Evolutionary conservation across 2,888 invertebrate genomes (phyloP).

Genomic region (Romanomermis culicivorax): DNA sequence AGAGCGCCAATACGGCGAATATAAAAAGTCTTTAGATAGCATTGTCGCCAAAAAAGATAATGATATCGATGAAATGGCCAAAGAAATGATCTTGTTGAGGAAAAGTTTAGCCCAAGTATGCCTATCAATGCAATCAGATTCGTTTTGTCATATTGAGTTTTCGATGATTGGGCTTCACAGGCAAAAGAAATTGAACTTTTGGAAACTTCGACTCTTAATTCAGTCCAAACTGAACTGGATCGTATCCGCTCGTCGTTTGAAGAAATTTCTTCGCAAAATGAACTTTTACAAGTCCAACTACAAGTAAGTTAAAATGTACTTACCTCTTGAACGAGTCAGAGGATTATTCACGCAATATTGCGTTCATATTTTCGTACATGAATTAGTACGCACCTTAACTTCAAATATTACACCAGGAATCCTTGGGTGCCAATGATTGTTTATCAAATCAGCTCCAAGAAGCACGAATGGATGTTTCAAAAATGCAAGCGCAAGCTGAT

Average conservation of each 20-base stretch:
- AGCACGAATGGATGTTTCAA: constrained; percentile 4
- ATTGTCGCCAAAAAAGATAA: constrained; percentile 6
- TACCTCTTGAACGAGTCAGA: background rate
- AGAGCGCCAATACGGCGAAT: constrained; percentile 26
- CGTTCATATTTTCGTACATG: no score
- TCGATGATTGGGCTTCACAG: no score
- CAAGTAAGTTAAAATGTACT: constrained; percentile 1
- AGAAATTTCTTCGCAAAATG: background rate
- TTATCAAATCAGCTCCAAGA: constrained; percentile 9
- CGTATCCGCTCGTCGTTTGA: background rate
- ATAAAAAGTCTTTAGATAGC: constrained; percentile 16
- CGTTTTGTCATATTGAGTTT: constrained; percentile 1
- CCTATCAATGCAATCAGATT: background rate
- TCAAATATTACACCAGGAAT: no score
- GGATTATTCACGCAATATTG: background rate
- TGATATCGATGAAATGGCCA: background rate
- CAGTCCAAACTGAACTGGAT: constrained; percentile 3
- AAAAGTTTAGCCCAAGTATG: background rate
- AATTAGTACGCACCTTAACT: no score
- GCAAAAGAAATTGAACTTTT: background rate
- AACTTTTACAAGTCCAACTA: constrained; percentile 8
- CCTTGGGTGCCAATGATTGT: constrained; percentile 10
- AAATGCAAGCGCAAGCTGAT: constrained; percentile 6
- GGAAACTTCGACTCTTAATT: background rate
- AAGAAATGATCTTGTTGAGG: background rate